Percentiles rank a stretch among this genome's conserved stretches.
Evolutionary conservation across 2,888 invertebrate genomes (phyloP).

Genomic region (Deroplatys truncata): DNA sequence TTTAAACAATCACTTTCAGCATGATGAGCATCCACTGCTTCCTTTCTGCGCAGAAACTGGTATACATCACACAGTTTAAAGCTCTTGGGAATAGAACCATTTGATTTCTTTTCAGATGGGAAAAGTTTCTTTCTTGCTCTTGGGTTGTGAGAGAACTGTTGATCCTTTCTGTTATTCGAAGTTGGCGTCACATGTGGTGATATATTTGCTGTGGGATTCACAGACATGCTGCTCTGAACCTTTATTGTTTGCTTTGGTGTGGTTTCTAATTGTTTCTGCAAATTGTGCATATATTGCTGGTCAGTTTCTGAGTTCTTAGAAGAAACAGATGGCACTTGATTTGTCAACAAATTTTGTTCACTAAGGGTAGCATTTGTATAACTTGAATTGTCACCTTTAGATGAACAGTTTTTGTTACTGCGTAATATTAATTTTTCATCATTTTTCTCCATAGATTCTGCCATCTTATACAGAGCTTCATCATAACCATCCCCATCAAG

Average conservation of each 20-base stretch:
- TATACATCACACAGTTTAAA: constrained; percentile 56
- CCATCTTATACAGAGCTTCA: constrained; percentile 42
- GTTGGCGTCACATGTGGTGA: neutral
- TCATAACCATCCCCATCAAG: constrained; percentile 44
- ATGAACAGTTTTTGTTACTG: too few species aligned
- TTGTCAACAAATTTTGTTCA: neutral
- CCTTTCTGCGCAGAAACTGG: constrained; percentile 49
- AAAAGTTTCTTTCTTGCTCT: neutral
- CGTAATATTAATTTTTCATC: constrained; percentile 15
- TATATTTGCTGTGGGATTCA: neutral
- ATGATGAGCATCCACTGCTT: constrained; percentile 52
- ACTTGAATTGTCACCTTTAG: neutral
- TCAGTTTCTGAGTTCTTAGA: constrained; percentile 31
- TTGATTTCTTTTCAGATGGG: constrained; percentile 25
- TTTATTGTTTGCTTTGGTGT: constrained; percentile 47
- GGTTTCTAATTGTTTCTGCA: constrained; percentile 49
- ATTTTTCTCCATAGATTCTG: constrained; percentile 40
- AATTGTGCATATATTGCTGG: constrained; percentile 32
- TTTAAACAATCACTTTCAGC: constrained; percentile 66
- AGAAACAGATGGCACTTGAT: constrained; percentile 14
- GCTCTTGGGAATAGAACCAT: constrained; percentile 35
- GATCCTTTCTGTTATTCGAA: neutral
- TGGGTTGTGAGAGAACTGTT: neutral
- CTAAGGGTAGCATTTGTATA: neutral
- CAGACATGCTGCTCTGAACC: neutral